Conservation (phyloP, 2,888 invertebrate genomes). For the Sympetrum striolatum region DNA sequence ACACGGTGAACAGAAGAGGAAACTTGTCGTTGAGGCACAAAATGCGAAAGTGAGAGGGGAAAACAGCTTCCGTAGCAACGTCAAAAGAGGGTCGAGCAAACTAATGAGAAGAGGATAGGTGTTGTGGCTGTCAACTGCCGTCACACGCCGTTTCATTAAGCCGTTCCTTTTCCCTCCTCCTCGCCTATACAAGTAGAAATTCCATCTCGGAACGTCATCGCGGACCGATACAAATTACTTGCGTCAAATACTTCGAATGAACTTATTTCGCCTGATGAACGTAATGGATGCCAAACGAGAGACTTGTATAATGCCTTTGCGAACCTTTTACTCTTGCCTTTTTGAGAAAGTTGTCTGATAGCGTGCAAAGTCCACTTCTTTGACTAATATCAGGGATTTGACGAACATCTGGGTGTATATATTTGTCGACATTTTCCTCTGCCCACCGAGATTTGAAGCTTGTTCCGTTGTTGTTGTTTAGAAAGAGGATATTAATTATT, state of each 20-base stretch:
- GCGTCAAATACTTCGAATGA: neutral
- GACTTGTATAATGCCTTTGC: no score
- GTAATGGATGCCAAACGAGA: no score
- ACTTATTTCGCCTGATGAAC: no score
- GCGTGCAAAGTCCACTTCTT: neutral
- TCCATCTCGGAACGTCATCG: neutral
- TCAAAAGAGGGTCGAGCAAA: neutral
- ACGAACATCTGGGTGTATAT: no score
- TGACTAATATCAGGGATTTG: no score
- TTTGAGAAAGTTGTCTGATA: no score
- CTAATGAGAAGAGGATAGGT: neutral
- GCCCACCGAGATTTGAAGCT: no score
- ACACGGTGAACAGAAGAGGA: neutral
- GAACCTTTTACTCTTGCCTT: no score
- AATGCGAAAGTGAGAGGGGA: neutral
- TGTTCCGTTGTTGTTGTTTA: no score
- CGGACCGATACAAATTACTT: neutral
- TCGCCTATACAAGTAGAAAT: neutral
- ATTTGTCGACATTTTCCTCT: no score
- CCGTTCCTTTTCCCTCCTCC: neutral
- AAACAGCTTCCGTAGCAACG: neutral
- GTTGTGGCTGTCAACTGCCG: constrained; percentile 22
- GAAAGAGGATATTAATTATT: no score
- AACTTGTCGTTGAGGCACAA: neutral
- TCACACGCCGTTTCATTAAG: neutral